Evolutionary conservation across 2,113 vertebrate species (phyloP).

Genomic region (Guaruba guarouba): DNA sequence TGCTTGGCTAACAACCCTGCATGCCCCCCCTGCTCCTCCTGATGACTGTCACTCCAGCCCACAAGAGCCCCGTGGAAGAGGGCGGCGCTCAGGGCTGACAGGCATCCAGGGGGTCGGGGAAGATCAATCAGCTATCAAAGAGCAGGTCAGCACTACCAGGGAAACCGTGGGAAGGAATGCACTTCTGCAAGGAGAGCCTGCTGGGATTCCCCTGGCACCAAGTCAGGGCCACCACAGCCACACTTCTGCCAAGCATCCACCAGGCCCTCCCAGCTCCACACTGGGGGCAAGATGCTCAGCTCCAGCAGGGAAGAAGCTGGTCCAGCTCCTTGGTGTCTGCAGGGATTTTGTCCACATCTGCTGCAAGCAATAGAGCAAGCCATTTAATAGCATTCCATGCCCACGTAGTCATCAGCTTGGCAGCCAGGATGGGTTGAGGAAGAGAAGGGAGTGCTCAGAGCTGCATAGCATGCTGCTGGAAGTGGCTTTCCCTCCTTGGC

Average conservation of each 20-base stretch:
- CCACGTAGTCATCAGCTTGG: not conserved
- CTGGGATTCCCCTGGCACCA: slow-evolving; percentile 49
- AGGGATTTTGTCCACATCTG: not conserved
- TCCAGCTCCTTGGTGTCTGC: not conserved
- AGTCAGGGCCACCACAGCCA: not conserved
- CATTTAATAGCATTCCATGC: not conserved
- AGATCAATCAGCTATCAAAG: not conserved
- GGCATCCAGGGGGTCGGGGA: not conserved
- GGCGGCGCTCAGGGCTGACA: not conserved
- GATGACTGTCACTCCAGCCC: too few relatives aligned
- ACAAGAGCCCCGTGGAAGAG: not conserved
- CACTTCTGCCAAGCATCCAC: not conserved
- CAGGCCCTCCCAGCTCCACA: accelerated
- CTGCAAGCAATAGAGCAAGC: not conserved
- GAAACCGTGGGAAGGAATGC: slow-evolving; percentile 57
- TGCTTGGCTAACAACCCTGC: too few relatives aligned
- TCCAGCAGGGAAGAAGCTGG: not conserved
- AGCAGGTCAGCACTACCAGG: slow-evolving; percentile 7
- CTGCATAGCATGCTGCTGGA: not conserved
- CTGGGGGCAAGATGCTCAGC: not conserved
- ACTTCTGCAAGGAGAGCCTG: not conserved
- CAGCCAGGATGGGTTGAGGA: not conserved
- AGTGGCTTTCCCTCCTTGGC: not conserved
- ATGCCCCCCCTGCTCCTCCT: too few relatives aligned
- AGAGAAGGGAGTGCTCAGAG: not conserved